Conservation (phyloP, 1,140 invertebrate species). For the Bombus ignitus region DNA sequence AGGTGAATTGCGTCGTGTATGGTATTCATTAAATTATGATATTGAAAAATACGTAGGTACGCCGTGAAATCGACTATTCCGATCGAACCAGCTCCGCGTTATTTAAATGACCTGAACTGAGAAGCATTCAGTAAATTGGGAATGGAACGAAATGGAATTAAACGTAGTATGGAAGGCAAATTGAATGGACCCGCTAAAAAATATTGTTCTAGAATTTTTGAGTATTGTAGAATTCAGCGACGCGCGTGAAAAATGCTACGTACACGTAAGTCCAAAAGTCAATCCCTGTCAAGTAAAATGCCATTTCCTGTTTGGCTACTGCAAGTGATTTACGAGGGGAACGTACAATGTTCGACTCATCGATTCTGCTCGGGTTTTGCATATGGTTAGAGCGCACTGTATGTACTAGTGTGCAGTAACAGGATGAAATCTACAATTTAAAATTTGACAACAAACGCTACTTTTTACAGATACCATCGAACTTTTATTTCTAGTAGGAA, state of each 20-base stretch:
- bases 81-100: background rate
- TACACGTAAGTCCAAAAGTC: background rate
- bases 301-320: slow-evolving; percentile 15
- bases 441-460: background rate
- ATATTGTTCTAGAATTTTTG: too few relatives aligned
- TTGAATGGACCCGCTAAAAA: background rate
- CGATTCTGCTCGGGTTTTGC: slow-evolving; percentile 13
- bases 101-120: background rate
- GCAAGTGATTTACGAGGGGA: slow-evolving; percentile 21
- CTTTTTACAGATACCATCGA: background rate
- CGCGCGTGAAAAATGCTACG: background rate
- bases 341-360: background rate
- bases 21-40: slow-evolving; percentile 18
- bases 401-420: background rate
- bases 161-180: background rate
- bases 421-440: background rate
- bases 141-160: background rate
- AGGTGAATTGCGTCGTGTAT: background rate
- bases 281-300: slow-evolving; percentile 5
- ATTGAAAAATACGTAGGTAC: background rate
- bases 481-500: background rate
- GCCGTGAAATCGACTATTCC: background rate
- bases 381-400: background rate
- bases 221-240: background rate
- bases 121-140: background rate